Conservation (phyloP, 2,797 vertebrate species). For the Sebastolobus altivelis region DNA sequence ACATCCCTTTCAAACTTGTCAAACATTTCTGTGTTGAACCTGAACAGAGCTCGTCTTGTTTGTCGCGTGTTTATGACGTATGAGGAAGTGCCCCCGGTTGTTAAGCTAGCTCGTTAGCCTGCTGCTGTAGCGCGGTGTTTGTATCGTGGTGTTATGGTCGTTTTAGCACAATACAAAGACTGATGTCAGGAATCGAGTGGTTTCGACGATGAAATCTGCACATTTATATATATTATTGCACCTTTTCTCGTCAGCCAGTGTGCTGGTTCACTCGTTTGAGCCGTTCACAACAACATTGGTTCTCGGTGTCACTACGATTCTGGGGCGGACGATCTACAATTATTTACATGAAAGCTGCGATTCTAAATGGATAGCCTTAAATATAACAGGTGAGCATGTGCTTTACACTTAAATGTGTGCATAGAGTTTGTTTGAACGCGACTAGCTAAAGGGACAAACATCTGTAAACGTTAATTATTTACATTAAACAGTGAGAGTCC, state of each 20-base stretch:
- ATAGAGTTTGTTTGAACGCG: too few relatives aligned
- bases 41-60: too few relatives aligned
- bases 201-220: conserved; percentile 68
- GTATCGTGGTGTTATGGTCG: background rate
- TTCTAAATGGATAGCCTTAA: conserved; percentile 75
- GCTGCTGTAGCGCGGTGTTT: background rate
- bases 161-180: background rate
- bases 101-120: background rate
- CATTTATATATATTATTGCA: conserved; percentile 41
- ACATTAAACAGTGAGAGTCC: too few relatives aligned
- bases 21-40: background rate
- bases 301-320: conserved; percentile 50
- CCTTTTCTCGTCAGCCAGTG: conserved; percentile 11
- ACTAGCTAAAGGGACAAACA: too few relatives aligned
- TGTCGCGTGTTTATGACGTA: conserved; percentile 55
- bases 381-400: conserved; percentile 77
- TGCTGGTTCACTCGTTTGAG: conserved; percentile 74
- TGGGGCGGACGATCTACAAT: conserved; percentile 72
- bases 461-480: too few relatives aligned
- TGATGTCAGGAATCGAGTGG: background rate
- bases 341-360: conserved; percentile 79
- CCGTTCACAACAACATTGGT: conserved; percentile 72
- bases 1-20: background rate
- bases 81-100: conserved; percentile 42
- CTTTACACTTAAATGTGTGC: background rate